phyloP scores from a whole-genome alignment of 2,797 vertebrate genomes.

The Ataeniobius toweri region DNA sequence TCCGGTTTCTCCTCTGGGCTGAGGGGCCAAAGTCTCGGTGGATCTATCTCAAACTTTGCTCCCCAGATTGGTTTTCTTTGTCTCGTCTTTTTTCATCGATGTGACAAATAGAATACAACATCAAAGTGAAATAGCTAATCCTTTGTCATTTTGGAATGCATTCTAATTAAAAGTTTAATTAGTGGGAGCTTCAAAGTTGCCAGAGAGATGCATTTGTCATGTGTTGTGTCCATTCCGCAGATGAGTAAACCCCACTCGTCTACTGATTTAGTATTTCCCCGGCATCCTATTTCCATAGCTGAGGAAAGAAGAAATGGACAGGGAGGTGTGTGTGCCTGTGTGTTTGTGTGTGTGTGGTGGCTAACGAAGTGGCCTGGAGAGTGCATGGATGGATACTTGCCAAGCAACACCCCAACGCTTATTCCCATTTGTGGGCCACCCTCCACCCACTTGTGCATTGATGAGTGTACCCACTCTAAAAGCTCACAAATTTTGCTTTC shows the following conservation, averaged over 20 bases:
- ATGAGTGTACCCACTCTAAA: constrained; percentile 81
- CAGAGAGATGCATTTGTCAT: constrained; percentile 2
- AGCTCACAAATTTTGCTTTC: constrained; percentile 83
- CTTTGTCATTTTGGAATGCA: not conserved
- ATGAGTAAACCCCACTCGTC: constrained; percentile 67
- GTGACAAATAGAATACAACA: not conserved
- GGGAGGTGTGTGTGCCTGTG: constrained; percentile 11
- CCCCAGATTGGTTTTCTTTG: not conserved
- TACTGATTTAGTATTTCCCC: constrained; percentile 66
- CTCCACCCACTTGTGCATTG: constrained; percentile 43
- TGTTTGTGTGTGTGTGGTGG: constrained; percentile 31
- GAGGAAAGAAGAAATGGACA: constrained; percentile 34
- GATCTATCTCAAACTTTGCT: constrained; percentile 46
- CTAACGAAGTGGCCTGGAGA: constrained; percentile 76
- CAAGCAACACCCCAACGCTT: constrained; percentile 59
- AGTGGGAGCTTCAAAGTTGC: constrained; percentile 4
- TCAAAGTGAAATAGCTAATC: not conserved
- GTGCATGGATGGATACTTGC: constrained; percentile 78
- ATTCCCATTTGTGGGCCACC: constrained; percentile 39
- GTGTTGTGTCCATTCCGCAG: constrained; percentile 31
- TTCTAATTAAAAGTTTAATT: constrained; percentile 17
- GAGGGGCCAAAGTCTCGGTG: constrained; percentile 48
- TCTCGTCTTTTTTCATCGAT: not conserved
- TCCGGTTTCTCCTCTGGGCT: constrained; percentile 69
- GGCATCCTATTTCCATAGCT: constrained; percentile 74